These are phyloP conservation scores for Lacerta viridis DNA, from an alignment of 2,797 vertebrate genomes.

Conservation along the genomic window DNA sequence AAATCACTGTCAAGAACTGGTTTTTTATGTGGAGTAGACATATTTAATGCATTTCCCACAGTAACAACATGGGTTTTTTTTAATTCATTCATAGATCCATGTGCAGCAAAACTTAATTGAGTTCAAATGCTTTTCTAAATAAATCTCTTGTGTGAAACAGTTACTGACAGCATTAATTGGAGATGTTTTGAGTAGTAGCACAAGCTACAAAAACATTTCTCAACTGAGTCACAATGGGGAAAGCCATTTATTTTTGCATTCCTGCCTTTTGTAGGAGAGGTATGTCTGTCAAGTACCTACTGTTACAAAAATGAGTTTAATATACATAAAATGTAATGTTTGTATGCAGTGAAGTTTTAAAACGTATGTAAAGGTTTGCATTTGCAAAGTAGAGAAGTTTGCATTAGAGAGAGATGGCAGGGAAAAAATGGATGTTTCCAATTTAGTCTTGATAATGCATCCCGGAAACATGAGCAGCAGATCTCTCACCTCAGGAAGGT, in stretches of 20 bases:
- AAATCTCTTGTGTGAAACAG: constrained; percentile 66
- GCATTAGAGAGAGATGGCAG: too few species aligned
- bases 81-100: constrained; percentile 81
- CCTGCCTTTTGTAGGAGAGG: constrained; percentile 80
- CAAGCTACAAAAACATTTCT: constrained; percentile 74
- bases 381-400: too few species aligned
- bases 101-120: constrained; percentile 75
- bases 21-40: constrained; percentile 68
- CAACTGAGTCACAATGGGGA: constrained; percentile 75
- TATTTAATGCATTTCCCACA: constrained; percentile 68
- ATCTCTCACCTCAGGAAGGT: too few species aligned
- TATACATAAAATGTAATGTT: too few species aligned
- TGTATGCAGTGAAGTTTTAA: too few species aligned
- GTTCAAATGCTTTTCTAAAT: constrained; percentile 71
- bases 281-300: constrained; percentile 77
- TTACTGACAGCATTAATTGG: constrained; percentile 69
- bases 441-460: too few species aligned
- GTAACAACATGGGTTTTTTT: constrained; percentile 53
- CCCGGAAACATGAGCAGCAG: too few species aligned
- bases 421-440: too few species aligned
- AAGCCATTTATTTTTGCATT: constrained; percentile 82
- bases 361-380: too few species aligned
- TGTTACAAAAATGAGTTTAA: too few species aligned
- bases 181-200: constrained; percentile 62
- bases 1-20: constrained; percentile 28